Evolutionary conservation across 2,113 vertebrate species (phyloP), one percentile per base, ranked within the genome.

Genomic region (Cinclus mexicanus): DNA sequence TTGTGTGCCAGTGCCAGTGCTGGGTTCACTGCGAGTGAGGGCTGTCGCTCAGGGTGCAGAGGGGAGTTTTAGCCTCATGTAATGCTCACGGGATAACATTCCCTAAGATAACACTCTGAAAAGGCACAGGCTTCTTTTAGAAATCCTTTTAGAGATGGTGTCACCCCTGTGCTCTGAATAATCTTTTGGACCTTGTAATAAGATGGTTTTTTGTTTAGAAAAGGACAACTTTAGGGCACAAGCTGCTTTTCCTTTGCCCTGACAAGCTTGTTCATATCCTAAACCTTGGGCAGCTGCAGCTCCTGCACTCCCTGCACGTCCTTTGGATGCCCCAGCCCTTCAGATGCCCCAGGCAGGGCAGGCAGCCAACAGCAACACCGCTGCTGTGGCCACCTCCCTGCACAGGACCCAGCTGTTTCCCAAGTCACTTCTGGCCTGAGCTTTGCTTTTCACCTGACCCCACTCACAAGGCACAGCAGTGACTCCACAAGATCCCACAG

Each of bases 1-100:
- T 77, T 4, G 2, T 56, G 53, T 60, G 3, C 41, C 59, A 68
- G 50, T 22, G 85, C 87, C 75, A 88, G 87, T 24, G 42, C 87
- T 0, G 8, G 2, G 22, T 2, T 82, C 44, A 69, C 60, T 15
- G 49, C 2, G 63, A 57, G 42, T 0, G 1, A 42, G n/a, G 53
- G 44, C 11, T 77, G 55, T 19, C 1, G 1, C 65, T 72, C 12
- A 3, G 1, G 5, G 22, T 4, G 24, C 9, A 1, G 26, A 71
- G 78, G 42, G 46, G 70, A 24, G 21, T 24, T 80, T n/a, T 1
- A 63, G 41, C 61, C 70, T 89, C 8, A 2, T 0, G 0, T 17
- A 49, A 25, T 55, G 61, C 37, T 29, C 22, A 14, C 4, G 39
- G 78, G 70, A 52, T 50, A 61, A 75, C 39, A 60, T 44, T 50